Conservation (phyloP, 1,140 invertebrate species). For the Cyclina sinensis region DNA sequence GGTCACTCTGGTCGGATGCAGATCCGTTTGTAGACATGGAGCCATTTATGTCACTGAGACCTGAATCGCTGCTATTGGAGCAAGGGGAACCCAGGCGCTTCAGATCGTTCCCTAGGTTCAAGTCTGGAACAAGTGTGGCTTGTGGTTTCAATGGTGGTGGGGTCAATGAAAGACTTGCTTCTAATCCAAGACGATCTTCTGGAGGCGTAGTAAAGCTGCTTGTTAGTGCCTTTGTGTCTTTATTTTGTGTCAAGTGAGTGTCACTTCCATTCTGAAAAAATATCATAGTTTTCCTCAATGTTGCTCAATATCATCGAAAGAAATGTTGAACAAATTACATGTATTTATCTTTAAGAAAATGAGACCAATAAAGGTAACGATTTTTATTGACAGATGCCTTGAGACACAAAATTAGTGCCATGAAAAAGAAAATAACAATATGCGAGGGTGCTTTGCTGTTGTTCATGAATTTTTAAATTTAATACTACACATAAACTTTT, state of each 20-base stretch:
- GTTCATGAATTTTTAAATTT: too few relatives aligned
- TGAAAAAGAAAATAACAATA: too few relatives aligned
- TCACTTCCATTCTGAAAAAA: slow-evolving; percentile 6
- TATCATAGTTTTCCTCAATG: too few relatives aligned
- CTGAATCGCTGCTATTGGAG: slow-evolving; percentile 84
- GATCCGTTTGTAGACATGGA: slow-evolving; percentile 73
- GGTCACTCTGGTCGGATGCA: slow-evolving; percentile 63
- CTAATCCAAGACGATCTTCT: slow-evolving; percentile 59
- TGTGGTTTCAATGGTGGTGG: slow-evolving; percentile 61
- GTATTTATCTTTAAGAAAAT: too few relatives aligned
- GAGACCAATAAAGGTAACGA: too few relatives aligned
- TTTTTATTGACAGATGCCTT: too few relatives aligned
- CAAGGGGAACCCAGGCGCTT: slow-evolving; percentile 82
- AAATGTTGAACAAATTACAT: too few relatives aligned
- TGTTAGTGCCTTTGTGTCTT: slow-evolving; percentile 24
- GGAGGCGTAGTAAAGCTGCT: background rate
- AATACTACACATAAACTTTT: too few relatives aligned
- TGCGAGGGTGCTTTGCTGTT: too few relatives aligned
- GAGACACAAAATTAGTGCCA: too few relatives aligned
- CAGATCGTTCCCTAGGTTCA: slow-evolving; percentile 52
- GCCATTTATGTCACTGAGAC: slow-evolving; percentile 82
- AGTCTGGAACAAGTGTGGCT: slow-evolving; percentile 48
- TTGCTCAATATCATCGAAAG: too few relatives aligned
- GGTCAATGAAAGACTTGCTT: slow-evolving; percentile 41
- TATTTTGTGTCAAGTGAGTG: slow-evolving; percentile 17